phyloP scores from a whole-genome alignment of 1,140 invertebrate genomes.

The Glossosoma conforme region DNA sequence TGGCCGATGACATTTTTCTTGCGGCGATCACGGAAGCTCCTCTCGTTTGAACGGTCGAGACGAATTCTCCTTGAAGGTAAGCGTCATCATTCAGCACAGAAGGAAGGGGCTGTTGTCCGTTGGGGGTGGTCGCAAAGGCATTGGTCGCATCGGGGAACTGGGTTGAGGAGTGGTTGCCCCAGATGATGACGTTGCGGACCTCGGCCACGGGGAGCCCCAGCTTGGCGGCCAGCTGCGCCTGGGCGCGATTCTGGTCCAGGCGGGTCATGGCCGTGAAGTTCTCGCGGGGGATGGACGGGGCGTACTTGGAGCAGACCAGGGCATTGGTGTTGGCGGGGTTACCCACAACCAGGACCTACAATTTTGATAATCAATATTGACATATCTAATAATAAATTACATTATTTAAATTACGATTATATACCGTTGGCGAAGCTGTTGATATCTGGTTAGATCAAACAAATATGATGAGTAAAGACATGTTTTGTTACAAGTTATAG shows the following conservation, averaged over 20 bases:
- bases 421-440: too few species aligned
- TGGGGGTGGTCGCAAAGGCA: constrained; percentile 63
- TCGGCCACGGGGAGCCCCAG: constrained; percentile 63
- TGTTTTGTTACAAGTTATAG: too few species aligned
- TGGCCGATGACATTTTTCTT: constrained; percentile 96
- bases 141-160: constrained; percentile 96
- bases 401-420: too few species aligned
- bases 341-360: constrained; percentile 80
- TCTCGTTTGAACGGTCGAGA: constrained; percentile 92
- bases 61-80: constrained; percentile 79
- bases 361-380: too few species aligned
- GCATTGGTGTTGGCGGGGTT: constrained; percentile 99
- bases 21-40: constrained; percentile 97
- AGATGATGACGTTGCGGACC: constrained; percentile 92
- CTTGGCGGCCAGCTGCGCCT: constrained; percentile 72
- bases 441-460: too few species aligned
- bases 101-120: constrained; percentile 53
- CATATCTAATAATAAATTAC: too few species aligned
- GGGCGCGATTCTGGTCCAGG: constrained; percentile 95
- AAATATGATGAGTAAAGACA: too few species aligned
- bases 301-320: constrained; percentile 91
- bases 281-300: constrained; percentile 93
- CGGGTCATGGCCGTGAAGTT: constrained; percentile 99
- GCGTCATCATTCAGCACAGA: constrained; percentile 75
- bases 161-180: constrained; percentile 99